Conservation (phyloP, 2,888 invertebrate species). For the Lithosia quadra region DNA sequence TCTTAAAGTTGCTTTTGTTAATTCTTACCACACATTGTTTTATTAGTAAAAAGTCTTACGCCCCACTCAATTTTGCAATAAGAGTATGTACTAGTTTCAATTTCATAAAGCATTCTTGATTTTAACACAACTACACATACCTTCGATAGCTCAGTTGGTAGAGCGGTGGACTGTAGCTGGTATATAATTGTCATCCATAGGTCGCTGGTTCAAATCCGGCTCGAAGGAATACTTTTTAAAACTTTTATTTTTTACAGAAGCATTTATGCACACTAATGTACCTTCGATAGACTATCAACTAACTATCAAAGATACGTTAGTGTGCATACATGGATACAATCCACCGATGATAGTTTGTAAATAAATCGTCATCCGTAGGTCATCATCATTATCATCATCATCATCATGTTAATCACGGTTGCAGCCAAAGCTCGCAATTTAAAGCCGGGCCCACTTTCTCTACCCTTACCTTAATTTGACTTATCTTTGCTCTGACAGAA, state of each 20-base stretch:
- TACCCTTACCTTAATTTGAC: too few relatives aligned
- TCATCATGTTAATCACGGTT: too few relatives aligned
- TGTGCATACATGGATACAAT: too few relatives aligned
- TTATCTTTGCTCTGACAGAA: too few relatives aligned
- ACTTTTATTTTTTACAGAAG: background rate
- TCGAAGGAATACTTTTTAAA: slow-evolving; percentile 78
- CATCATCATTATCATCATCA: too few relatives aligned
- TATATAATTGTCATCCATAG: slow-evolving; percentile 80
- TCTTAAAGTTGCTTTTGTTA: background rate
- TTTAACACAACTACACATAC: background rate
- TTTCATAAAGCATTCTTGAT: background rate
- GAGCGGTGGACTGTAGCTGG: slow-evolving; percentile 85
- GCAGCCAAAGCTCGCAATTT: too few relatives aligned
- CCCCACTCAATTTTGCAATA: background rate
- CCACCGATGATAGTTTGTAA: slow-evolving; percentile 76
- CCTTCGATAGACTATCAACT: too few relatives aligned
- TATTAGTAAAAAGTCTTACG: background rate
- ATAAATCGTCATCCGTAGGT: slow-evolving; percentile 84
- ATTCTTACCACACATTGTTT: background rate
- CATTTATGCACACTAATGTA: slow-evolving; percentile 17
- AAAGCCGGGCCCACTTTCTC: too few relatives aligned
- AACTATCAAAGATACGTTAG: too few relatives aligned
- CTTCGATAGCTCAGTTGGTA: slow-evolving; percentile 78
- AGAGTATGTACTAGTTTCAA: background rate
- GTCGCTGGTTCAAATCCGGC: slow-evolving; percentile 89